Conservation (phyloP, 2,113 vertebrate genomes). For the Nettapus auritus region DNA sequence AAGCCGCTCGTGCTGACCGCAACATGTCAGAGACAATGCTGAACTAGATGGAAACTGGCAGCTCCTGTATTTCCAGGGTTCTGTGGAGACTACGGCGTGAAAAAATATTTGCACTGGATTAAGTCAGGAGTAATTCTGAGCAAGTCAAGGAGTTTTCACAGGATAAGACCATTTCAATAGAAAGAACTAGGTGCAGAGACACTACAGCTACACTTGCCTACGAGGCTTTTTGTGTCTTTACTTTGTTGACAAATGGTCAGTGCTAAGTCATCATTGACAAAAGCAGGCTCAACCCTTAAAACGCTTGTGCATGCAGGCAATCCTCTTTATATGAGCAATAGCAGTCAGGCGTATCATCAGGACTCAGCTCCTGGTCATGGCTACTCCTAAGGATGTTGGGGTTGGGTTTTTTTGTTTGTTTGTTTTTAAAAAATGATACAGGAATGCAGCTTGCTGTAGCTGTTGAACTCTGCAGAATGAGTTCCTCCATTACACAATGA, state of each 20-base stretch:
- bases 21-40: background rate
- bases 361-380: background rate
- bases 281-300: background rate
- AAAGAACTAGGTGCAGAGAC: background rate
- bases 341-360: fast-evolving
- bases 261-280: background rate
- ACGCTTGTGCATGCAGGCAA: background rate
- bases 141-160: slow-evolving; percentile 3
- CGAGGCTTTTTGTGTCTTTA: background rate
- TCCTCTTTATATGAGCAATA: background rate
- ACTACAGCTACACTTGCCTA: background rate
- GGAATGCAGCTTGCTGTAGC: background rate
- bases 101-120: slow-evolving; percentile 6
- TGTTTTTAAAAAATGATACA: background rate
- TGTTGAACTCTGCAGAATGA: background rate
- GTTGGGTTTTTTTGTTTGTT: background rate
- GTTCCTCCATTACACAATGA: background rate
- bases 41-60: slow-evolving; percentile 50
- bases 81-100: background rate
- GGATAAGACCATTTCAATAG: background rate
- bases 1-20: background rate
- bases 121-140: background rate
- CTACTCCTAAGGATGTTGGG: background rate
- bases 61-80: background rate
- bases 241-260: background rate